phyloP scores from a whole-genome alignment of 1,140 invertebrate genomes.

The Monomorium pharaonis region DNA sequence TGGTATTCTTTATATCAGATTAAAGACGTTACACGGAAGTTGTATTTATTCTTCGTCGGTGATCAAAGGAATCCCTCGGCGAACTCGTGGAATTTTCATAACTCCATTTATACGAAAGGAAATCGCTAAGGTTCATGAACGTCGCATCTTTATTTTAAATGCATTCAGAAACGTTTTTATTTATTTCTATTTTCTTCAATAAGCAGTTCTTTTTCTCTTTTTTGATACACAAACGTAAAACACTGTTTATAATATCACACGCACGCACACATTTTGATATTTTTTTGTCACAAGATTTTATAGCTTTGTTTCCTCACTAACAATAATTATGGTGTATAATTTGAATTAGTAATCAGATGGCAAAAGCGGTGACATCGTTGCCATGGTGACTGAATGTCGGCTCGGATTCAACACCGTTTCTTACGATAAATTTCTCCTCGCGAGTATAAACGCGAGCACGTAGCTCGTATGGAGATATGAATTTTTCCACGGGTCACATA shows the following conservation, averaged over 20 bases:
- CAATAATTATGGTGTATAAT: slow-evolving; percentile 31
- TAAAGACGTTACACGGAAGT: slow-evolving; percentile 35
- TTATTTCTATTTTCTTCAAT: background rate
- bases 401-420: background rate
- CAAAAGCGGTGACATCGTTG: slow-evolving; percentile 7
- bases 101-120: slow-evolving; percentile 25
- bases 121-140: slow-evolving; percentile 2
- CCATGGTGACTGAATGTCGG: background rate
- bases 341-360: background rate
- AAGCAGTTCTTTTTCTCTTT: background rate
- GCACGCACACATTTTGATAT: too few relatives aligned
- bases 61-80: background rate
- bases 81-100: slow-evolving; percentile 2
- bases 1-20: slow-evolving; percentile 30
- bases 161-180: background rate
- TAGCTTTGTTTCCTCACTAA: background rate
- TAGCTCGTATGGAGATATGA: background rate
- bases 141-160: slow-evolving; percentile 13
- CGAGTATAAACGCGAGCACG: slow-evolving; percentile 6
- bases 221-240: background rate
- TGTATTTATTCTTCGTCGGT: slow-evolving; percentile 20
- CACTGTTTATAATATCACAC: slow-evolving; percentile 4
- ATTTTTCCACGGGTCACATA: slow-evolving; percentile 50
- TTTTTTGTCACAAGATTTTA: background rate
- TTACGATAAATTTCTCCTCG: slow-evolving; percentile 46